These are phyloP conservation scores for Oreamnos americanus DNA, from an alignment of 2,113 vertebrate species.

Conservation along the genomic window DNA sequence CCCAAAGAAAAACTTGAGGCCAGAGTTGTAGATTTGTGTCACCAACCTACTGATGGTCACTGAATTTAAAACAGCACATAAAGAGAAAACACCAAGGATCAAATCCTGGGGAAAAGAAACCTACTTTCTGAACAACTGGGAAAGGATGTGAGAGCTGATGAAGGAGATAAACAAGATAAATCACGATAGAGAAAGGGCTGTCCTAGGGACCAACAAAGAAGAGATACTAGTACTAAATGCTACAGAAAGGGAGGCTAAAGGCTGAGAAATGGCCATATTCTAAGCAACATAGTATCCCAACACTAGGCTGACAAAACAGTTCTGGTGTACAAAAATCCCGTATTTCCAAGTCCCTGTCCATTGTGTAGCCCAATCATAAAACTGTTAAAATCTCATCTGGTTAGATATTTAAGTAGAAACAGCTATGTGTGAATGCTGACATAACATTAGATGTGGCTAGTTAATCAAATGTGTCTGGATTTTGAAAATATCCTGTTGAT, in stretches of 20 bases:
- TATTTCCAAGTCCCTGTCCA: neutral
- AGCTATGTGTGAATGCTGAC: neutral
- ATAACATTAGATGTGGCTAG: neutral
- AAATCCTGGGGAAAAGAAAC: neutral
- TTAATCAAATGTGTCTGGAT: neutral
- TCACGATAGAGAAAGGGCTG: neutral
- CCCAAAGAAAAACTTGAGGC: neutral
- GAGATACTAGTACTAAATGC: neutral
- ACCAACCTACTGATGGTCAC: neutral
- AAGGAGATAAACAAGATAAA: neutral
- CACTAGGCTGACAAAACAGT: neutral
- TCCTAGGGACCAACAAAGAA: neutral
- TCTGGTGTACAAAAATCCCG: neutral
- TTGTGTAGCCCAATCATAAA: neutral
- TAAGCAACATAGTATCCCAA: neutral
- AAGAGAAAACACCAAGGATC: neutral
- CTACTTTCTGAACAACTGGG: neutral
- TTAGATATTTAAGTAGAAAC: neutral
- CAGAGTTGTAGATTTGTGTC: neutral
- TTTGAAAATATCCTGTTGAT: neutral
- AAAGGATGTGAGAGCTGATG: neutral
- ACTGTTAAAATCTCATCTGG: neutral
- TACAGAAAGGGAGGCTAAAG: neutral
- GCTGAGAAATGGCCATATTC: neutral
- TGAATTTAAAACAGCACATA: neutral